A percentile compares a stretch with the other conserved stretches of the same genome.
Conservation (phyloP, 1,140 invertebrate species). For the Nomia melanderi region DNA sequence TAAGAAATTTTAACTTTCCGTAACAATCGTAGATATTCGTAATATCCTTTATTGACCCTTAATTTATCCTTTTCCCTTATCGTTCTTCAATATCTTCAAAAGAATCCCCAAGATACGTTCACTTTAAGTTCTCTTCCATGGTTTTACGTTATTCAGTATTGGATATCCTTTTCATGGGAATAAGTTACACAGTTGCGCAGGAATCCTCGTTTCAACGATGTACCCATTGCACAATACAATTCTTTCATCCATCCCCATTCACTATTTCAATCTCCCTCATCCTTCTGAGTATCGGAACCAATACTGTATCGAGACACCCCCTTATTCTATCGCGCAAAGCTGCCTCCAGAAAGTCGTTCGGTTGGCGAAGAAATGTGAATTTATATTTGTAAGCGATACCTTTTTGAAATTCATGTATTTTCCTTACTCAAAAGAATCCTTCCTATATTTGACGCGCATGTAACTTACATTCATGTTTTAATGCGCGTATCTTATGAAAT, state of each 20-base stretch:
- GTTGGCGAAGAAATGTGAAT: background rate
- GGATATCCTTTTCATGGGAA: background rate
- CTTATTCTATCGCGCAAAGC: conserved; percentile 7
- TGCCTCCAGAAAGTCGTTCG: conserved; percentile 8
- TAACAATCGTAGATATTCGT: no score
- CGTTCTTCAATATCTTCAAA: no score
- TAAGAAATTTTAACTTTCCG: no score
- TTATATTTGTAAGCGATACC: background rate
- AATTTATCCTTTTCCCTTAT: no score
- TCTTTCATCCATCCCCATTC: conserved; percentile 23
- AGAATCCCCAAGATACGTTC: no score
- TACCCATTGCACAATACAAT: background rate
- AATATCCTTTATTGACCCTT: no score
- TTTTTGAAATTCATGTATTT: background rate
- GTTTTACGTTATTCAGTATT: background rate
- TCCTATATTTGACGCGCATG: no score
- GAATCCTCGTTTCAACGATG: conserved; percentile 15
- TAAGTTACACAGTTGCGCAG: background rate
- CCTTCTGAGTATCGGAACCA: conserved; percentile 6
- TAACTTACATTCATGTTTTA: no score
- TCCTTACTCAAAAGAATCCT: background rate
- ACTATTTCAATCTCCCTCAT: conserved; percentile 24
- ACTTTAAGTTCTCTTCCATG: background rate
- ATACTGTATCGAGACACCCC: background rate
- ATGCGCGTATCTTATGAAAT: no score